Evolutionary conservation across 1,140 invertebrate species (phyloP), one percentile per base, ranked within the genome.

Genomic region (Bombus terrestris): DNA sequence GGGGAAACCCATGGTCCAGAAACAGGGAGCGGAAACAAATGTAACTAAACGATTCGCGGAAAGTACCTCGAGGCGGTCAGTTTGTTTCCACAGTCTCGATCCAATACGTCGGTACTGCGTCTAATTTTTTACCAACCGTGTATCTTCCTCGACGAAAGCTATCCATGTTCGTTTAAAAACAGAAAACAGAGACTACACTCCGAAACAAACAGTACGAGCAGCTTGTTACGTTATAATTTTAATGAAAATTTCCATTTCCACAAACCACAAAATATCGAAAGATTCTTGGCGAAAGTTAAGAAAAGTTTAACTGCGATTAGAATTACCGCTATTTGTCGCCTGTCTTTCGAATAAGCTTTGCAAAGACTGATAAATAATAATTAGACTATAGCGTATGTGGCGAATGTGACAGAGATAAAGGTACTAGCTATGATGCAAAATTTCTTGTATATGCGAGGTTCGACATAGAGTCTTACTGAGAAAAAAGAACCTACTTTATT

Each of bases 41-140:
- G 78, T 89, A 88, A 89, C 88, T 85, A 85, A 89, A 89, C 82
- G 88, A 75, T 88, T 81, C 66, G 86, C 73, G 75, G 18, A 85
- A 89, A 88, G 35, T 71, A 79, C 62, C 87, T 86, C 75, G 86
- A 76, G 86, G 82, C 72, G 59, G 73, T 53, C 81, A 28, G 72
- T 53, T 76, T 76, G 62, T 71, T 78, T 59, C 64, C 32, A 37
- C 22, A 35, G 3, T 35, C 71, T 37, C n/a, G 37, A 66, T 76
- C 72, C 59, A 76, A 76, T 73, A 62, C 25, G 68, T 57, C 68
- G 15, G 78, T 9, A 18, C 28, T 12, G 32, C 47, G 28, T 81
- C 68, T 81, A 81, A 81, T 81, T 81, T 81, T 73, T 62, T 73
- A 73, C 69, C 80, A 43, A 81, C 37, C 66, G 79, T 73, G 68